A percentile compares a stretch with the other conserved stretches of the same genome.
phyloP scores from a whole-genome alignment of 2,888 invertebrate genomes.

The Petrolisthes cinctipes region DNA sequence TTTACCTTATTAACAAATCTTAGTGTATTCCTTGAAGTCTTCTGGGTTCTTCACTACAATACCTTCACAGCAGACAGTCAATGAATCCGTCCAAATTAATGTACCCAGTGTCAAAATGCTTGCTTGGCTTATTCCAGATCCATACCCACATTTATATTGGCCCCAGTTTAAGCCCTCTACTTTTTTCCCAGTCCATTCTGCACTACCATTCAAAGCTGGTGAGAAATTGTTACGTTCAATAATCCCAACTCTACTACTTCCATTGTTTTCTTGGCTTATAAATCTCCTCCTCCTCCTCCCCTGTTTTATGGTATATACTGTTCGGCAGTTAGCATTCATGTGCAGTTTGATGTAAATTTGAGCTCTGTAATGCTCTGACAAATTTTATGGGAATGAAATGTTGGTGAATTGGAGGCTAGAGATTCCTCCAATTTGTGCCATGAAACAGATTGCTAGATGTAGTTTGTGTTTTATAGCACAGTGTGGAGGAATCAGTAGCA shows the following conservation, averaged over 20 bases:
- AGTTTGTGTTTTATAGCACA: too few relatives aligned
- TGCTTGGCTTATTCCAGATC: conserved; percentile 48
- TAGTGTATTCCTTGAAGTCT: neutral
- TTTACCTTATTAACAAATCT: neutral
- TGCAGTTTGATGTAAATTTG: neutral
- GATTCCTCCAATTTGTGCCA: too few relatives aligned
- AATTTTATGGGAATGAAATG: too few relatives aligned
- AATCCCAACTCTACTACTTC: conserved; percentile 13
- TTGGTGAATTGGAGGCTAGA: too few relatives aligned
- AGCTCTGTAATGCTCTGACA: too few relatives aligned
- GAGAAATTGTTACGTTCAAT: conserved; percentile 48
- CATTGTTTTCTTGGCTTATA: conserved; percentile 13
- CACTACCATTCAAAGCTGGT: conserved; percentile 60
- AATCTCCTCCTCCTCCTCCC: neutral
- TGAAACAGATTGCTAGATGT: too few relatives aligned
- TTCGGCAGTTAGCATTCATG: conserved; percentile 34
- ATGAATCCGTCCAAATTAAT: neutral
- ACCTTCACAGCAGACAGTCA: conserved; percentile 2
- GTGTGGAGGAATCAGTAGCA: too few relatives aligned
- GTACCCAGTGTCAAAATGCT: conserved; percentile 21
- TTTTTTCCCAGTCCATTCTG: conserved; percentile 59
- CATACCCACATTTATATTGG: conserved; percentile 12
- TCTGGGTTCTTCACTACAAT: conserved; percentile 18
- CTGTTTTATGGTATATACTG: conserved; percentile 19
- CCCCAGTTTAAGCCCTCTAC: conserved; percentile 40